These are phyloP conservation scores for Falco berigora DNA, from an alignment of 2,797 vertebrate species.

Conservation along the genomic window DNA sequence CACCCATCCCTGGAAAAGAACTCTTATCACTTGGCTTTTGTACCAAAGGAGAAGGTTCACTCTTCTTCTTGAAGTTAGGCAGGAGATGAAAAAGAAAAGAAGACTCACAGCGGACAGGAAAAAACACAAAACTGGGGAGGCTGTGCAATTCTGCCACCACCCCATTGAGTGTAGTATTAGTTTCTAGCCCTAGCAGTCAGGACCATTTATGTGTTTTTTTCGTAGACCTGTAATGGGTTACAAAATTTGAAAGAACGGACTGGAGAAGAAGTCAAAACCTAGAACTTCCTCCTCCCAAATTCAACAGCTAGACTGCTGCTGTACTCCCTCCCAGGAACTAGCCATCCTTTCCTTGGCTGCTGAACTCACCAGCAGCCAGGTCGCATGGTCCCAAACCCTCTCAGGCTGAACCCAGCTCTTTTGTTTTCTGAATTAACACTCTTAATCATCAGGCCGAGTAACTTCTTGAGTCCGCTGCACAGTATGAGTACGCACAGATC, in stretches of 20 bases:
- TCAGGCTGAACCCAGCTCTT: neutral
- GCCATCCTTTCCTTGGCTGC: neutral
- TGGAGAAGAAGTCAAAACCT: neutral
- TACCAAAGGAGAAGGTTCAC: neutral
- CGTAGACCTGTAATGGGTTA: neutral
- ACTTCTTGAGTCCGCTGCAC: neutral
- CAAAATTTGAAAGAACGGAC: neutral
- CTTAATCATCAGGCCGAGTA: neutral
- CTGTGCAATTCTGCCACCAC: neutral
- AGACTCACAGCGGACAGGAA: neutral
- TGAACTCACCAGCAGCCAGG: neutral
- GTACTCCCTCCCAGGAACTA: neutral
- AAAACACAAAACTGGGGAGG: neutral
- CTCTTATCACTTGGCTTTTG: neutral
- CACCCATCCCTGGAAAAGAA: neutral
- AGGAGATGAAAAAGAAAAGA: neutral
- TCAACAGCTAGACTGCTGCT: neutral
- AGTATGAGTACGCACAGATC: neutral
- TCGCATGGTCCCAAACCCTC: fast-evolving
- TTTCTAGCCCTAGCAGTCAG: neutral
- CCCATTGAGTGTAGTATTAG: neutral
- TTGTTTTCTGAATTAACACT: neutral
- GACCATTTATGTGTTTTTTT: neutral
- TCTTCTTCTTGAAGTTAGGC: neutral
- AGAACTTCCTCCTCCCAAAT: neutral